Evolutionary conservation across 2,888 invertebrate genomes (phyloP).

Genomic region (Andrena chrysosceles): DNA sequence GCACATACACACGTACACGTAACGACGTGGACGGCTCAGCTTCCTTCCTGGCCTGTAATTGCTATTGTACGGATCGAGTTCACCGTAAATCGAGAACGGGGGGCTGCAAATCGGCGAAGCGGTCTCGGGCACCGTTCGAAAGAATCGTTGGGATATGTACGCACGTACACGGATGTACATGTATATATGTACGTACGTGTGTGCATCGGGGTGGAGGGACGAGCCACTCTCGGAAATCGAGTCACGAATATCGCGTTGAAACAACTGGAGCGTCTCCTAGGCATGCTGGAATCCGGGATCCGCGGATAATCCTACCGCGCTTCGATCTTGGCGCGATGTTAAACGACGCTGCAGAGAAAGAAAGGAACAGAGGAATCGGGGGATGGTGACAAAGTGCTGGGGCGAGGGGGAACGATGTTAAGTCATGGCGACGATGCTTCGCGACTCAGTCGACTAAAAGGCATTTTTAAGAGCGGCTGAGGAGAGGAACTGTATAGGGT

Average conservation of each 20-base stretch:
- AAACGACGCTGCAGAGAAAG: constrained; percentile 65
- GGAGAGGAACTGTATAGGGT: neutral
- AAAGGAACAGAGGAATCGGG: constrained; percentile 45
- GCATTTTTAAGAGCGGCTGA: neutral
- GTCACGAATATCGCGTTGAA: constrained; percentile 81
- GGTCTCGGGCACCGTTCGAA: constrained; percentile 37
- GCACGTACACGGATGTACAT: constrained; percentile 24
- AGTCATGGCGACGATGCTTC: constrained; percentile 47
- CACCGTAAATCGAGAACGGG: constrained; percentile 58
- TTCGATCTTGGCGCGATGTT: constrained; percentile 74
- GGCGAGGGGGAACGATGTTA: constrained; percentile 31
- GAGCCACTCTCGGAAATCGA: constrained; percentile 78
- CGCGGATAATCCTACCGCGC: constrained; percentile 77
- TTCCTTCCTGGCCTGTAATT: constrained; percentile 46
- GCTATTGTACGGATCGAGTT: constrained; percentile 49
- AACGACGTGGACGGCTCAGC: constrained; percentile 22
- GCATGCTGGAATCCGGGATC: constrained; percentile 74
- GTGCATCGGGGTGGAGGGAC: constrained; percentile 10
- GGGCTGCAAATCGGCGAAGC: constrained; percentile 38
- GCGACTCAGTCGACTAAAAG: constrained; percentile 9
- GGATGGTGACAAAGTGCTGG: constrained; percentile 48
- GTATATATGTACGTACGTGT: neutral
- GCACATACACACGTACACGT: neutral
- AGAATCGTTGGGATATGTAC: constrained; percentile 53
- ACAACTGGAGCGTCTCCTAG: constrained; percentile 76